Conservation (phyloP, 2,888 invertebrate species). For the Uloborus plumipes region DNA sequence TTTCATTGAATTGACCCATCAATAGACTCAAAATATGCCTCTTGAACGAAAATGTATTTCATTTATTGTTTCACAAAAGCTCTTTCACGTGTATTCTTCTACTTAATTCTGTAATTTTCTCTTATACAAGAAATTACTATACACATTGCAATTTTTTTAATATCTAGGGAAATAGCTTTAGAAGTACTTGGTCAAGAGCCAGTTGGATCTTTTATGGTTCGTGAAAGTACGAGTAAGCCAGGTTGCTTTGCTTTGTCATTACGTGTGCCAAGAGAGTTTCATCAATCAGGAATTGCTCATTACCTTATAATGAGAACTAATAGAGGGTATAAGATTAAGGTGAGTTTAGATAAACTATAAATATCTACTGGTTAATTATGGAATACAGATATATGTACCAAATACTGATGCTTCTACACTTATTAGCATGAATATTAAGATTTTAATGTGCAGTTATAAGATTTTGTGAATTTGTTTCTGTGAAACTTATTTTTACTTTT, state of each 20-base stretch:
- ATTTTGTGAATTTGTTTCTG: too few relatives aligned
- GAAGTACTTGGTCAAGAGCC: slow-evolving; percentile 91
- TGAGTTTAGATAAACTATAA: slow-evolving; percentile 74
- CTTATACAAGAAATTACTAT: too few relatives aligned
- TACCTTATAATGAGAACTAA: slow-evolving; percentile 91
- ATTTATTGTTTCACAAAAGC: not conserved
- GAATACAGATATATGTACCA: not conserved
- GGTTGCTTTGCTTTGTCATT: slow-evolving; percentile 95
- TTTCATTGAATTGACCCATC: too few relatives aligned
- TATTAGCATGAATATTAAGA: not conserved
- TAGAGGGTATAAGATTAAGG: slow-evolving; percentile 94
- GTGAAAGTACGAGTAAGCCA: slow-evolving; percentile 93
- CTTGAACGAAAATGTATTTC: too few relatives aligned
- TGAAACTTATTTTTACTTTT: too few relatives aligned
- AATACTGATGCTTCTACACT: not conserved
- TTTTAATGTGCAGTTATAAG: too few relatives aligned
- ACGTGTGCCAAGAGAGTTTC: slow-evolving; percentile 90
- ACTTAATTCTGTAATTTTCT: too few relatives aligned
- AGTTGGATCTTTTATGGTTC: slow-evolving; percentile 94
- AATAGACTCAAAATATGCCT: too few relatives aligned
- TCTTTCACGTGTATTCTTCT: too few relatives aligned
- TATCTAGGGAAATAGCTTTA: slow-evolving; percentile 82
- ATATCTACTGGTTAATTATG: not conserved
- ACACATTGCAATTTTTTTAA: not conserved
- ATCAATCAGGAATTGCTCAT: slow-evolving; percentile 91